Evolutionary conservation across 2,113 vertebrate genomes (phyloP).

Genomic region (Chamaetylas fuelleborni): DNA sequence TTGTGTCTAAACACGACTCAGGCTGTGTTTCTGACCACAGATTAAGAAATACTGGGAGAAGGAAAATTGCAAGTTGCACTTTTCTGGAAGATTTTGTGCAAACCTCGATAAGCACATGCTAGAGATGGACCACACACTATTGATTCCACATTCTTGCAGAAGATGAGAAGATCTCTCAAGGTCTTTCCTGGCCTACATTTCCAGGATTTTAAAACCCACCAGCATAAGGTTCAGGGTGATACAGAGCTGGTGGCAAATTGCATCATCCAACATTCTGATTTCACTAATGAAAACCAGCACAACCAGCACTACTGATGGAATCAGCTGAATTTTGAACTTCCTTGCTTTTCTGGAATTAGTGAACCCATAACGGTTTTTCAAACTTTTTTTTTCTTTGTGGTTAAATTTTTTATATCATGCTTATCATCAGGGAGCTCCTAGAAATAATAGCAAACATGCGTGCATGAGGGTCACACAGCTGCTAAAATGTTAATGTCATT

Average conservation of each 20-base stretch:
- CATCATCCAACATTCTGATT: neutral
- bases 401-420: conserved; percentile 51
- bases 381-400: neutral
- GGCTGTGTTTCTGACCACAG: neutral
- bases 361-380: neutral
- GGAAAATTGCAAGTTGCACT: neutral
- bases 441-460: conserved; percentile 42
- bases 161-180: neutral
- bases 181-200: neutral
- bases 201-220: neutral
- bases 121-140: accelerated
- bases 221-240: neutral
- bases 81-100: neutral
- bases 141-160: neutral
- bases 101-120: accelerated
- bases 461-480: conserved; percentile 25
- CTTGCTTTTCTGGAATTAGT: conserved; percentile 8
- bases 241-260: neutral
- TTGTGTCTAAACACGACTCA: neutral
- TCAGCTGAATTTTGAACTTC: neutral
- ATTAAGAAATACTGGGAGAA: neutral
- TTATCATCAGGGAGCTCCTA: conserved; percentile 45
- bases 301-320: neutral
- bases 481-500: conserved; percentile 51
- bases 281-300: conserved; percentile 23